Evolutionary conservation across 1,140 invertebrate species (phyloP), one percentile per base, ranked within the genome.

Genomic region (Eufriesea mexicana): DNA sequence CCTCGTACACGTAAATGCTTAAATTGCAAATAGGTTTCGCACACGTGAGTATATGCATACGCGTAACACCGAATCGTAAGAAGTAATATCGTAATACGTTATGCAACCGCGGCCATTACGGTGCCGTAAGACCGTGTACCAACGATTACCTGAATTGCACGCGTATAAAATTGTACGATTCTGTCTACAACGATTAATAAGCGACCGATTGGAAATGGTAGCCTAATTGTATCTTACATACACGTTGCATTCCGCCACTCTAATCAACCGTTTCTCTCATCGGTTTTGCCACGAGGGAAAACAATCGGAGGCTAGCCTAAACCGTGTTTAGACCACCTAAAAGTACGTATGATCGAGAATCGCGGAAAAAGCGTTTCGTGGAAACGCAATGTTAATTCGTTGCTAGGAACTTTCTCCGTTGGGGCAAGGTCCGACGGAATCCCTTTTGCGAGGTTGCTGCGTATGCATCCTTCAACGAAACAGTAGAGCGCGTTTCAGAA

Each of bases 21-120:
- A 70, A 55, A 47, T n/a, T 28, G 25, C 59, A 74, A 51, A 72
- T n/a, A 9, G n/a, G 28, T 51, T 51, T 54, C 70, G 5, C 12
- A 47, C 28, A 57, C 61, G 7, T 25, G 49, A 54, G 9, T 28
- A 28, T 55, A 47, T 14, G 12, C 45, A 35, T 23, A 25, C 25
- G 42, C 42, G 51, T 57, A 76, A 54, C 54, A 23, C 35, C 16
- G 10, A 67, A 54, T 28, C 47, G 28, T 54, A 62, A 47, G 54
- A 49, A 62, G n/a, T 47, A 70, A 83, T 78, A 83, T 83, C 74
- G 80, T 76, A 70, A 70, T n/a, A 49, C 55, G 18, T 83, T 78
- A 78, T 55, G 75, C 57, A 83, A 83, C 20, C 67, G 14, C 12
- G 45, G 51, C 47, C 57, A 70, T 78, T 83, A 70, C 47, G 45